Conservation (phyloP, 1,140 invertebrate genomes). For the Potamilus streckersoni region DNA sequence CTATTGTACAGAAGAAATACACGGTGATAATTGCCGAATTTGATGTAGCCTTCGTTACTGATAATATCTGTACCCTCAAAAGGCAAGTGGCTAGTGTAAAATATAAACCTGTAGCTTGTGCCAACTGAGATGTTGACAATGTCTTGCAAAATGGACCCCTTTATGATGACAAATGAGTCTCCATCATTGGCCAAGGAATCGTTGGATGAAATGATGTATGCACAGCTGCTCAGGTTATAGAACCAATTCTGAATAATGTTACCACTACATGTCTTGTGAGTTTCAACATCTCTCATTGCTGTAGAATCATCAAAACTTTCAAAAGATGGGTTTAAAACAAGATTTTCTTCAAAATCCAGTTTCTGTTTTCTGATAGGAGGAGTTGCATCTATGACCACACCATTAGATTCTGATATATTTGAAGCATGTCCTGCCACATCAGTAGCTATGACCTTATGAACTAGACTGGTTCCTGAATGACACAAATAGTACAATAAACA, state of each 20-base stretch:
- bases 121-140: not conserved
- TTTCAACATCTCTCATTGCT: conserved; percentile 1
- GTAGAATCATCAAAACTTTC: conserved; percentile 5
- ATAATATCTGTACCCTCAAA: not conserved
- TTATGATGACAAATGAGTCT: conserved; percentile 1
- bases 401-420: conserved; percentile 30
- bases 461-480: not conserved
- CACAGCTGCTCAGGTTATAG: not conserved
- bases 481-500: no score
- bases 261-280: conserved; percentile 4
- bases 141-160: not conserved
- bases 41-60: conserved; percentile 10
- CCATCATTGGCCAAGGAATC: conserved; percentile 9
- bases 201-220: not conserved
- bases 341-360: conserved; percentile 21
- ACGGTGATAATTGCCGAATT: conserved; percentile 3
- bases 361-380: conserved; percentile 12
- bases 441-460: not conserved
- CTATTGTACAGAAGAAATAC: conserved; percentile 21
- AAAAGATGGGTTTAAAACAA: conserved; percentile 32
- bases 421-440: conserved; percentile 9
- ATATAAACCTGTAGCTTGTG: not conserved
- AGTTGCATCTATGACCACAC: conserved; percentile 33
- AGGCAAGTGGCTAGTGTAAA: conserved; percentile 15
- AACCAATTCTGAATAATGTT: not conserved